phyloP scores from a whole-genome alignment of 23 tunicate genomes.

The Oikopleura dioica region DNA sequence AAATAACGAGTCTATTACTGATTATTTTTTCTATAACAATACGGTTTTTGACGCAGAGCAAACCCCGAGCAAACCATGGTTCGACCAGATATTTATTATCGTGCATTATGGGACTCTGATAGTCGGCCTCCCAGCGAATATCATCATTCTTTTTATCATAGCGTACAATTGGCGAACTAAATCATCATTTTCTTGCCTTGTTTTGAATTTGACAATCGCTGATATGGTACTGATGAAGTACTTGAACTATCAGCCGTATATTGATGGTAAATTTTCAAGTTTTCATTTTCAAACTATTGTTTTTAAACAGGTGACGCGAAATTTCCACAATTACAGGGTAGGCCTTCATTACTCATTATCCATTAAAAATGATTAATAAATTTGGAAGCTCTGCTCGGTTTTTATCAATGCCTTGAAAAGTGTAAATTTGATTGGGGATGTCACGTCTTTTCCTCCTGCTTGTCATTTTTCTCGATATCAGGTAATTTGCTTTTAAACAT shows the following conservation, averaged over 20 bases:
- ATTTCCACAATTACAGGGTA: no score
- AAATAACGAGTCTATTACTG: no score
- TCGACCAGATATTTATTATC: no score
- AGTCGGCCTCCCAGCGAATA: background rate
- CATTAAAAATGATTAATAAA: background rate
- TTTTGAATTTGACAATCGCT: background rate
- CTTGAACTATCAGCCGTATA: no score
- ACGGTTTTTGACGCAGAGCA: no score
- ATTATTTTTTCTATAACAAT: no score
- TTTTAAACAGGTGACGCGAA: no score
- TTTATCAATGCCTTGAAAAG: background rate
- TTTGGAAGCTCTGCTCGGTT: no score
- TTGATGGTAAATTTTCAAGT: no score
- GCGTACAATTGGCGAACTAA: background rate
- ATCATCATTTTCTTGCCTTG: background rate
- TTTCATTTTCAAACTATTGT: no score
- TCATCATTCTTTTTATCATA: background rate
- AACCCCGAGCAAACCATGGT: no score
- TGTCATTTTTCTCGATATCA: background rate
- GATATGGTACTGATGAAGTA: background rate
- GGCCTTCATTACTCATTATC: background rate
- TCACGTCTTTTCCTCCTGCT: background rate
- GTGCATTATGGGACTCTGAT: no score
- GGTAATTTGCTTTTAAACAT: background rate
- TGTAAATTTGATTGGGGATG: background rate